phyloP scores from a whole-genome alignment of 2,113 vertebrate genomes.

The Hemiprocne comata region DNA sequence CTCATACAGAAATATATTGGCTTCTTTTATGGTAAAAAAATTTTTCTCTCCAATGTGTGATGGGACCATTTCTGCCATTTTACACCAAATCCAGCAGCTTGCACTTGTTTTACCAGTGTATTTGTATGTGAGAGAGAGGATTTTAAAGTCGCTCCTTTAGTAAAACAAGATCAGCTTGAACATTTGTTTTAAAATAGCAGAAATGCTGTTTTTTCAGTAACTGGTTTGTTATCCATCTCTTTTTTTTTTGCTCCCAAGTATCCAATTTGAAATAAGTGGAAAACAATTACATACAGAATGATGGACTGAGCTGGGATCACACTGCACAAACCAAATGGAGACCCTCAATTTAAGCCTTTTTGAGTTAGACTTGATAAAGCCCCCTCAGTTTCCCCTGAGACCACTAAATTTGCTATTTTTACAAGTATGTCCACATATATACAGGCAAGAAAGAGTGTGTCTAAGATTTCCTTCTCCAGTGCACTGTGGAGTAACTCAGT shows the following conservation, averaged over 20 bases:
- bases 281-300: neutral
- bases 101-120: neutral
- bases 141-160: neutral
- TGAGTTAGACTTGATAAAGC: neutral
- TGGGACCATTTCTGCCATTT: neutral
- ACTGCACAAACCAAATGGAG: neutral
- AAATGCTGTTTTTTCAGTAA: neutral
- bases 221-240: neutral
- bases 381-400: neutral
- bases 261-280: neutral
- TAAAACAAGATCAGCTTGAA: neutral
- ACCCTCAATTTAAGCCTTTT: neutral
- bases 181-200: neutral
- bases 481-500: neutral
- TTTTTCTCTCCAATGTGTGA: neutral
- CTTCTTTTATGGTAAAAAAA: neutral
- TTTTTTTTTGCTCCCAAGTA: neutral
- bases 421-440: neutral
- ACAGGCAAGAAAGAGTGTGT: neutral
- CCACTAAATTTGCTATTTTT: neutral
- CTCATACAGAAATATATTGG: rapidly evolving
- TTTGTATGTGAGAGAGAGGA: neutral
- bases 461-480: neutral
- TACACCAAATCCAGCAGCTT: neutral
- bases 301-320: neutral